Conservation (phyloP, 2,888 invertebrate genomes). For the Idaea dimidiata region DNA sequence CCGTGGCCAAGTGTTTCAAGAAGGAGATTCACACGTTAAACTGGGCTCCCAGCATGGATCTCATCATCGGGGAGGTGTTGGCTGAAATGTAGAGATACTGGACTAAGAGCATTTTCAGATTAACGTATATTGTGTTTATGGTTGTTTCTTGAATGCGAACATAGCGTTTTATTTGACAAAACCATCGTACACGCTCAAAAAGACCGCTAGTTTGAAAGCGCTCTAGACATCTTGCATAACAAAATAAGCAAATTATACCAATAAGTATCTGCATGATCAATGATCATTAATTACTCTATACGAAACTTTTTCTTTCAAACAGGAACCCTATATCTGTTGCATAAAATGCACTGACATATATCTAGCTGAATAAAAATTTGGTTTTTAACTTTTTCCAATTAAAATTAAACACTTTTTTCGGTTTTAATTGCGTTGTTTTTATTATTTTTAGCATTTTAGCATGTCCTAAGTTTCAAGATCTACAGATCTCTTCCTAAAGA, state of each 20-base stretch:
- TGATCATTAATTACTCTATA: background rate
- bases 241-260: background rate
- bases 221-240: background rate
- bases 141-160: too few species aligned
- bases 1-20: constrained; percentile 54
- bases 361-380: background rate
- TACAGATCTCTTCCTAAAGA: too few species aligned
- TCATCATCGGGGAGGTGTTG: constrained; percentile 46
- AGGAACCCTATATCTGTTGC: background rate
- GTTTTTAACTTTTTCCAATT: too few species aligned
- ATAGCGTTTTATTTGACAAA: too few species aligned
- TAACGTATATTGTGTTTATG: too few species aligned
- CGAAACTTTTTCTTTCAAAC: background rate
- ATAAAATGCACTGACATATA: background rate
- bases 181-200: too few species aligned
- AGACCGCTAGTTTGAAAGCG: too few species aligned
- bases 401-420: too few species aligned
- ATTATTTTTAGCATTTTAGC: too few species aligned
- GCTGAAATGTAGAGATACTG: constrained; percentile 38
- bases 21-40: constrained; percentile 52
- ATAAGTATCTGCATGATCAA: too few species aligned
- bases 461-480: too few species aligned
- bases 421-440: too few species aligned
- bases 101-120: background rate
- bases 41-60: constrained; percentile 53